Evolutionary conservation across 2,888 invertebrate genomes (phyloP), one percentile per base, ranked within the genome.

Genomic region (Drosophila setosimentum): DNA sequence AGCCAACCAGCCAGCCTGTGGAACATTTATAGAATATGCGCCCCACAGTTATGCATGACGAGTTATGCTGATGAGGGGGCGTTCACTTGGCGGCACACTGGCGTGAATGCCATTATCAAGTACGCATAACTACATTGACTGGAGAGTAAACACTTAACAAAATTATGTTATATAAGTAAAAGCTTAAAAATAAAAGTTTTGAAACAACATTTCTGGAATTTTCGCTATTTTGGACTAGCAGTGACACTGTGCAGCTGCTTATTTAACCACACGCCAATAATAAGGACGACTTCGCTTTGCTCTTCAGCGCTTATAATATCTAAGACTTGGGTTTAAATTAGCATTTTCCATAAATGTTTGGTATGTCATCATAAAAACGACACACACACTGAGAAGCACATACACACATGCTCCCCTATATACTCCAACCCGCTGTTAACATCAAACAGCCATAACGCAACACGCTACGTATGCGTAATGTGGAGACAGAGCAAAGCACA

Each of bases 301-400:
- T 40, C 55, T 24, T n/a, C 37, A 32, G 63, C 68, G 77, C 68
- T 71, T 77, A 68, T 67, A 78, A 77, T 63, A 68, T 68, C 77
- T 72, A 63, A 68, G 72, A 73, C 80, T 73, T 69, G 76, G 86
- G 79, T 87, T 82, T 81, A 87, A 86, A 87, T 87, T 87, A 87
- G 77, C 87, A 87, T 87, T 87, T 87, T 82, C 78, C 87, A 80
- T 82, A 83, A 84, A 84, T 87, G 82, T 82, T 82, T 82, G 74
- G 85, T 72, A 85, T 83, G 82, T 75, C 87, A 80, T 76, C 80
- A 82, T 84, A 80, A 85, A 81, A 76, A 73, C 65, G 58, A 73
- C 68, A 65, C 66, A 73, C 73, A 60, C 67, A 42, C 68, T 62
- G 30, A 35, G 16, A 53, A 18, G 16, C 53, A 13, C 16, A 40